These are phyloP conservation scores for Agelaius phoeniceus DNA, from an alignment of 2,113 vertebrate genomes.

Conservation along the genomic window DNA sequence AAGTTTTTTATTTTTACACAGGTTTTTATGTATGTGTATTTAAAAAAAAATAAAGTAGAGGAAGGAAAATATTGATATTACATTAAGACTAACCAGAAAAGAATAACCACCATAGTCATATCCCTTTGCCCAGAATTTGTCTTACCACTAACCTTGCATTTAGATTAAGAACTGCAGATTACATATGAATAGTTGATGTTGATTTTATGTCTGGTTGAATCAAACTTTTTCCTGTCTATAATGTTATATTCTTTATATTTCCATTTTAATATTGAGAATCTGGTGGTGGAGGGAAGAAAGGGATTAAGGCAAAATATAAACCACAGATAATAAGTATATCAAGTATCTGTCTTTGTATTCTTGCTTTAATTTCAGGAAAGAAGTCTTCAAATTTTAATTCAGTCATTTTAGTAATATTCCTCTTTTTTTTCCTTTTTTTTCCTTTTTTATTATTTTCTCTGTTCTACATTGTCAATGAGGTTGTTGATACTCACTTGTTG, in stretches of 20 bases:
- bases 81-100: background rate
- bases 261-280: background rate
- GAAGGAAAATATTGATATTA: background rate
- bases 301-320: background rate
- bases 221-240: background rate
- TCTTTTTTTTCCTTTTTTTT: no score
- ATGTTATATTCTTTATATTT: background rate
- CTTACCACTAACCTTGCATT: background rate
- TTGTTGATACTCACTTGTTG: background rate
- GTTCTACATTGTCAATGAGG: background rate
- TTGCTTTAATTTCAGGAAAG: background rate
- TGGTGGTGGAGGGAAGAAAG: rapidly evolving
- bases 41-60: background rate
- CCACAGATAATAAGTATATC: background rate
- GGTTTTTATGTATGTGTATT: background rate
- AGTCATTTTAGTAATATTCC: background rate
- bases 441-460: background rate
- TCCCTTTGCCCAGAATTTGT: background rate
- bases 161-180: background rate
- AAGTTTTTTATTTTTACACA: background rate
- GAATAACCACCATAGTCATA: background rate
- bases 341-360: background rate
- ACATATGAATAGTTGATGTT: background rate
- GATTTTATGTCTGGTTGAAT: background rate
- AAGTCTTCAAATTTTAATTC: background rate